A percentile compares a stretch with the other conserved stretches of the same genome.
phyloP scores from a whole-genome alignment of 2,888 invertebrate genomes.

The Prenolepis imparis region DNA sequence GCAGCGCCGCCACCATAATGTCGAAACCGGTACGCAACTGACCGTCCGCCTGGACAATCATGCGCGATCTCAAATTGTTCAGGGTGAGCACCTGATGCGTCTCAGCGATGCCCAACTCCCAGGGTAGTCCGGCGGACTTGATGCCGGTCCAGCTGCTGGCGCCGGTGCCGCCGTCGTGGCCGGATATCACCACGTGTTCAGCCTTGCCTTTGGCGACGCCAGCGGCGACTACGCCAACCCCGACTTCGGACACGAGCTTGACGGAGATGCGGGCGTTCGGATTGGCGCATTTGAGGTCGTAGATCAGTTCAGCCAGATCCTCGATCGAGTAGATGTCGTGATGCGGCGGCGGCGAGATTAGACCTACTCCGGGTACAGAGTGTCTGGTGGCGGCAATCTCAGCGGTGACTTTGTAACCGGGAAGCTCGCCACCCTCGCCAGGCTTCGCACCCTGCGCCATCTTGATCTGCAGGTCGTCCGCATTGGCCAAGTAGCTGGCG shows the following conservation, averaged over 20 bases:
- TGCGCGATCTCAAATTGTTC: conserved; percentile 96
- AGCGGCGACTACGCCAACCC: conserved; percentile 99
- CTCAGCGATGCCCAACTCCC: conserved; percentile 99
- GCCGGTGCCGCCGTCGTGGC: conserved; percentile 99
- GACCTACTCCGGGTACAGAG: conserved; percentile 98
- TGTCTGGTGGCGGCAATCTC: conserved; percentile 98
- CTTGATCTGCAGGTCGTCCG: conserved; percentile 99
- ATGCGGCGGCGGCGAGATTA: conserved; percentile 99
- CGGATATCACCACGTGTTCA: conserved; percentile 99
- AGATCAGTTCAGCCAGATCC: conserved; percentile 98
- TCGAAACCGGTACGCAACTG: conserved; percentile 98
- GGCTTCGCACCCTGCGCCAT: conserved; percentile 99
- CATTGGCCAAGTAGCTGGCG: conserved; percentile 98
- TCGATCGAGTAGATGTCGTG: conserved; percentile 99
- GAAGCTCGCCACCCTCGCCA: conserved; percentile 99
- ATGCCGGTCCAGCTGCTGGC: conserved; percentile 99
- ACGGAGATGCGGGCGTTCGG: conserved; percentile 98
- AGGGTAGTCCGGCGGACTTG: conserved; percentile 98
- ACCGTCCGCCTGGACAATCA: conserved; percentile 98
- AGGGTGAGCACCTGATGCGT: conserved; percentile 98
- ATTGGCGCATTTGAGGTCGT: conserved; percentile 99
- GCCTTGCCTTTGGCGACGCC: conserved; percentile 99
- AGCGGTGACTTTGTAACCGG: conserved; percentile 95
- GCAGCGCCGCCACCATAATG: conserved; percentile 96
- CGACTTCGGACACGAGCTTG: conserved; percentile 99